These are phyloP conservation scores for Labeo rohita DNA, from an alignment of 2,113 vertebrate species.

Conservation along the genomic window DNA sequence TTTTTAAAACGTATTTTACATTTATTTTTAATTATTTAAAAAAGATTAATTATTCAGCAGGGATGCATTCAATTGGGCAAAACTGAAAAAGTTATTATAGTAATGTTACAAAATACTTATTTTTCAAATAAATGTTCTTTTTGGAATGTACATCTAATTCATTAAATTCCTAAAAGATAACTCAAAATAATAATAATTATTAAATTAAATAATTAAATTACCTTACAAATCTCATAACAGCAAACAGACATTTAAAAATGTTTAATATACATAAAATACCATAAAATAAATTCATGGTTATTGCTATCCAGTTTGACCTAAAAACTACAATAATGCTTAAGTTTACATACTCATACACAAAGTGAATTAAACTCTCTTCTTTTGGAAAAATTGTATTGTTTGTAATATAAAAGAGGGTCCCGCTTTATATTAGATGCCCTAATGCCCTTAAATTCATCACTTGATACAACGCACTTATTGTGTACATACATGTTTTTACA, in stretches of 20 bases:
- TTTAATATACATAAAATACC: not conserved
- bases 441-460: too few species aligned
- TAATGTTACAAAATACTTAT: not conserved
- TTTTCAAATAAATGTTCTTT: not conserved
- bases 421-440: too few species aligned
- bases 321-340: not conserved
- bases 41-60: not conserved
- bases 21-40: not conserved
- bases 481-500: too few species aligned
- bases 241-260: not conserved
- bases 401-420: too few species aligned
- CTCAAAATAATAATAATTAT: not conserved
- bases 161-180: not conserved
- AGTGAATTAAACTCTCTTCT: not conserved
- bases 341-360: not conserved
- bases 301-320: not conserved
- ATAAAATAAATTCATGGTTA: not conserved
- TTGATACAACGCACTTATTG: too few species aligned
- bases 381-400: not conserved
- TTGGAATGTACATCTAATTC: not conserved
- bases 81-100: not conserved
- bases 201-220: not conserved
- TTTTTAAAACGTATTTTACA: too few species aligned
- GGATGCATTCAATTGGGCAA: not conserved
- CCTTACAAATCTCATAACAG: not conserved